These are phyloP conservation scores for Dryocosmus kuriphilus DNA, from an alignment of 2,888 invertebrate genomes.

Conservation along the genomic window DNA sequence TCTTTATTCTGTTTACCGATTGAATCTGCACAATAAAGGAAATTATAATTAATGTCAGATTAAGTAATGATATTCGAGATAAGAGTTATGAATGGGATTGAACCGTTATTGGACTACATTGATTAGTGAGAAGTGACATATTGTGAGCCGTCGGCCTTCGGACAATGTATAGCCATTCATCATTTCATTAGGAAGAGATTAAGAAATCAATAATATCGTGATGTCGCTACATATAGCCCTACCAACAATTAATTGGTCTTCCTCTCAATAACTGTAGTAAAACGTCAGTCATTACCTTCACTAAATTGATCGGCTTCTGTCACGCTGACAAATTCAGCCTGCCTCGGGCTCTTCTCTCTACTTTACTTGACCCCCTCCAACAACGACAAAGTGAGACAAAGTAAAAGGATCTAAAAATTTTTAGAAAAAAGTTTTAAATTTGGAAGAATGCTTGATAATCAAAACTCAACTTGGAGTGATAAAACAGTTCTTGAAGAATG, in stretches of 20 bases:
- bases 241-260: constrained; percentile 60
- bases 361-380: constrained; percentile 6
- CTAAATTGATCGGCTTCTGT: constrained; percentile 57
- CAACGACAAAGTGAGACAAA: not conserved
- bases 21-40: too few relatives aligned
- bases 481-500: too few relatives aligned
- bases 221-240: constrained; percentile 55
- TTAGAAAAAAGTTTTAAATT: too few relatives aligned
- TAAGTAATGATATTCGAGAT: not conserved
- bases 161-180: constrained; percentile 60
- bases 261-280: constrained; percentile 53
- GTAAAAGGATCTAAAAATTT: constrained; percentile 16
- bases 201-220: constrained; percentile 62
- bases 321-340: constrained; percentile 53
- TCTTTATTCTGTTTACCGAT: too few relatives aligned
- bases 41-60: too few relatives aligned
- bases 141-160: constrained; percentile 42
- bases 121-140: not conserved
- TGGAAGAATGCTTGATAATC: too few relatives aligned
- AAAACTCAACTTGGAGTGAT: too few relatives aligned
- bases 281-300: constrained; percentile 55
- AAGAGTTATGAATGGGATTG: not conserved
- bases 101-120: not conserved
- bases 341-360: not conserved
- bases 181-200: constrained; percentile 64